Percentiles rank a stretch among this genome's conserved stretches.
Evolutionary conservation across 1,140 invertebrate genomes (phyloP).

Genomic region (Drosophila kikkawai): DNA sequence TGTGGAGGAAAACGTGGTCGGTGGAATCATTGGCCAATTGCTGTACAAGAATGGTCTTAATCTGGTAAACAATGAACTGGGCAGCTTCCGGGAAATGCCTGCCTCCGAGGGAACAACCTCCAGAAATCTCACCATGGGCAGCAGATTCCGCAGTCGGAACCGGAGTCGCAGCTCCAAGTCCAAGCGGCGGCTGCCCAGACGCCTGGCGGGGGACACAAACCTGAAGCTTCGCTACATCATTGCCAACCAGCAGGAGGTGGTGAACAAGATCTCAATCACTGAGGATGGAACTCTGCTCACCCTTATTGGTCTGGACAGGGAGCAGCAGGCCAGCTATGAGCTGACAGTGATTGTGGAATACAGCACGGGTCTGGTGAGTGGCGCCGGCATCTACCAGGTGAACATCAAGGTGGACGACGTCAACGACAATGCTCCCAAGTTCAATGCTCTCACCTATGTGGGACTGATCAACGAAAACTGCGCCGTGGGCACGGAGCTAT

Average conservation of each 20-base stretch:
- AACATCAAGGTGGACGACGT: slow-evolving; percentile 93
- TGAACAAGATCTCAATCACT: slow-evolving; percentile 90
- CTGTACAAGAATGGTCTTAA: slow-evolving; percentile 87
- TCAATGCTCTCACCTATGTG: slow-evolving; percentile 90
- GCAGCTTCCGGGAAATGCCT: slow-evolving; percentile 60
- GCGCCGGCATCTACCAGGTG: slow-evolving; percentile 91
- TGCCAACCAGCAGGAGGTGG: slow-evolving; percentile 92
- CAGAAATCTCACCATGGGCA: slow-evolving; percentile 63
- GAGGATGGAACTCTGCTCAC: slow-evolving; percentile 92
- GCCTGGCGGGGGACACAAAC: slow-evolving; percentile 62
- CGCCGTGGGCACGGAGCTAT: slow-evolving; percentile 89
- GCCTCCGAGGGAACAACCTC: background rate
- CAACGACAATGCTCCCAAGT: slow-evolving; percentile 95
- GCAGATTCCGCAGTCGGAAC: slow-evolving; percentile 66
- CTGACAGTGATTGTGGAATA: slow-evolving; percentile 93
- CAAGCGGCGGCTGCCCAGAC: slow-evolving; percentile 56
- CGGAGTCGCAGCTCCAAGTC: slow-evolving; percentile 59
- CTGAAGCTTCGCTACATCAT: slow-evolving; percentile 89
- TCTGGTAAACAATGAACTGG: slow-evolving; percentile 76
- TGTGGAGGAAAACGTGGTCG: slow-evolving; percentile 91
- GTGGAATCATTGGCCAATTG: slow-evolving; percentile 91
- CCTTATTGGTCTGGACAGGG: slow-evolving; percentile 90
- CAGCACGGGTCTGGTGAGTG: slow-evolving; percentile 87
- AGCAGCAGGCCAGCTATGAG: slow-evolving; percentile 90
- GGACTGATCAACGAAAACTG: slow-evolving; percentile 93